Evolutionary conservation across 64 coral and sea anemone species (phyloP), one percentile per base, ranked within the genome.

Genomic region (Platygyra sinensis): DNA sequence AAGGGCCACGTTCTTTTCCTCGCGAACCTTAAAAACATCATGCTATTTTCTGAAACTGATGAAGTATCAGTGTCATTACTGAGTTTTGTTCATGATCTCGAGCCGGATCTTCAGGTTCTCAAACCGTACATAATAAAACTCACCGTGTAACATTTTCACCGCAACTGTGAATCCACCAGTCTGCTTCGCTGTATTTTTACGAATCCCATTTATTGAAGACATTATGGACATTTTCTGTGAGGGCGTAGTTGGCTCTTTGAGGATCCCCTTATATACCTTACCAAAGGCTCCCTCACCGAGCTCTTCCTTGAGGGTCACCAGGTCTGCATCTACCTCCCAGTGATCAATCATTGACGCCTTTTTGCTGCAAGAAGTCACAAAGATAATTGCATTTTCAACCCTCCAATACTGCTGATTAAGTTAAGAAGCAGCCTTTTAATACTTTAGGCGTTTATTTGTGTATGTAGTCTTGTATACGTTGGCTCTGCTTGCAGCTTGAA

Each of bases 131-230:
- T 8, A 88, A 46, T 50, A 6, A 16, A 52, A 39, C 87, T 62
- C 36, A 91, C 89, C 89, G 22, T 85, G 89, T 8, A 91, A 67
- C 89, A 91, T 84, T 63, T 91, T 91, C 14, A 91, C 89, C 20
- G 89, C 89, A 14, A 91, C 89, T 52, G 33, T 75, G 12, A 31
- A 49, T 84, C 71, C 18, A 30, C n/a, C n/a, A 1, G 65, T 25
- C 36, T 84, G 25, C 55, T 74, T 75, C 80, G 75, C n/a, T 16
- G 36, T 30, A 28, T 10, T 71, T 85, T 29, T 85, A 38, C 38
- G 36, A 24, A 71, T 22, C 2, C 63, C 22, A 3, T 29, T 85
- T 2, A 25, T 42, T 22, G 80, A 60, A 30, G 30, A 19, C 60
- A 52, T 46, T 22, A 69, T 20, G 0, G 38, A 71, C 4, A 72